Percentiles rank a stretch among this genome's conserved stretches.
Evolutionary conservation across 2,888 invertebrate genomes (phyloP).

Genomic region (Thecophora atra): DNA sequence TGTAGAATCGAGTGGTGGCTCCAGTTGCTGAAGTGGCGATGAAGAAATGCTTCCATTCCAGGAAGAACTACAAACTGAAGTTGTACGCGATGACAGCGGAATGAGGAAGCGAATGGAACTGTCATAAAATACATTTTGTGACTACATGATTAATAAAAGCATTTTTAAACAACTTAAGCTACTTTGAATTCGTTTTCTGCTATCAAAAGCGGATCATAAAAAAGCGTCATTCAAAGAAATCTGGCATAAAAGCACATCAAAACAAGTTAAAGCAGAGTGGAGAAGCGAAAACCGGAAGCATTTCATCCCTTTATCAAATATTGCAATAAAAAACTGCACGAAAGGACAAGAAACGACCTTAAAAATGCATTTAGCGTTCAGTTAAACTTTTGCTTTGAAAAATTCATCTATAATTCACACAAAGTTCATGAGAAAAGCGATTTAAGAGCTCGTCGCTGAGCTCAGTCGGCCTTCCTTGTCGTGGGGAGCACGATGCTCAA

Average conservation of each 20-base stretch:
- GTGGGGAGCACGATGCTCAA: conserved; percentile 87
- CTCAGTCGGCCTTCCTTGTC: conserved; percentile 75
- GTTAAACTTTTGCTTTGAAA: no score
- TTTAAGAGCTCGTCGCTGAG: conserved; percentile 36
- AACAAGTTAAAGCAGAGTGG: no score
- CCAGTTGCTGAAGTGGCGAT: neutral
- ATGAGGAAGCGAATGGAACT: neutral
- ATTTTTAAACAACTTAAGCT: no score
- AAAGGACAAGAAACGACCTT: neutral
- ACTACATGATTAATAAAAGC: no score
- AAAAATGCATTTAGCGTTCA: neutral
- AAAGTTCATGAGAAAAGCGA: conserved; percentile 37
- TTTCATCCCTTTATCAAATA: no score
- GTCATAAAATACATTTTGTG: no score
- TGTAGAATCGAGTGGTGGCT: neutral
- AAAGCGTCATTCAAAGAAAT: no score
- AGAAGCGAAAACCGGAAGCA: no score
- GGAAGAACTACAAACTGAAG: neutral
- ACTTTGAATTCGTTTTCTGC: no score
- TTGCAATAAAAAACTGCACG: neutral
- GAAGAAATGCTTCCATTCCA: neutral
- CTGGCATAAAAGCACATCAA: no score
- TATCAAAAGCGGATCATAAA: no score
- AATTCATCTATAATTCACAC: conserved; percentile 51
- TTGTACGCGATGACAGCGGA: neutral